Conservation (phyloP, 2,888 invertebrate genomes). For the Drosophila fulvimacula region DNA sequence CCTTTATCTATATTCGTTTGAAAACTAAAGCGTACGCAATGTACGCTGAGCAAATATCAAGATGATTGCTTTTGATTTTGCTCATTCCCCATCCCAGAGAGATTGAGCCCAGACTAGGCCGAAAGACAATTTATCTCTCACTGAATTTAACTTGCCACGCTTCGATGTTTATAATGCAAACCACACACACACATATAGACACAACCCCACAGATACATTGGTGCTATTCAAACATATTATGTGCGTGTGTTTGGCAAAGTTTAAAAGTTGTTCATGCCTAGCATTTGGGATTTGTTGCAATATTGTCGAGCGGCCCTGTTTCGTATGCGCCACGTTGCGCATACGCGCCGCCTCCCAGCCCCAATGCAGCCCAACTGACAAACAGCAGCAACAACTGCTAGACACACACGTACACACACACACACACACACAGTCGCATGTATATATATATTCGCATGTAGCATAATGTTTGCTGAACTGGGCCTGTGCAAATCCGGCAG, state of each 20-base stretch:
- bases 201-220: constrained; percentile 15
- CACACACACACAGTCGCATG: constrained; percentile 3
- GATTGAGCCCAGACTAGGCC: constrained; percentile 9
- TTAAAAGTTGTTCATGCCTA: constrained; percentile 75
- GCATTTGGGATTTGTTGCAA: constrained; percentile 76
- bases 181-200: constrained; percentile 28
- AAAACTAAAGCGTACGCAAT: constrained; percentile 53
- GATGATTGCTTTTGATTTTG: constrained; percentile 71
- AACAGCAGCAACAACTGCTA: constrained; percentile 42
- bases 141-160: constrained; percentile 69
- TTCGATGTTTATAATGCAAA: constrained; percentile 60
- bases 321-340: constrained; percentile 71
- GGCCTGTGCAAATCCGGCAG: constrained; percentile 60
- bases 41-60: constrained; percentile 63
- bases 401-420: constrained; percentile 12
- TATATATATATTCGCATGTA: constrained; percentile 36
- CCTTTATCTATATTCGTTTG: constrained; percentile 8
- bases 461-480: constrained; percentile 43
- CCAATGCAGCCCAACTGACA: constrained; percentile 33
- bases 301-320: constrained; percentile 56
- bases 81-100: constrained; percentile 35
- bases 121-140: constrained; percentile 57
- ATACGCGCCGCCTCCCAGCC: constrained; percentile 48
- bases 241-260: constrained; percentile 49
- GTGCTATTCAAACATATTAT: constrained; percentile 32